phyloP scores from a whole-genome alignment of 2,113 vertebrate genomes.

The Desmodus rotundus region DNA sequence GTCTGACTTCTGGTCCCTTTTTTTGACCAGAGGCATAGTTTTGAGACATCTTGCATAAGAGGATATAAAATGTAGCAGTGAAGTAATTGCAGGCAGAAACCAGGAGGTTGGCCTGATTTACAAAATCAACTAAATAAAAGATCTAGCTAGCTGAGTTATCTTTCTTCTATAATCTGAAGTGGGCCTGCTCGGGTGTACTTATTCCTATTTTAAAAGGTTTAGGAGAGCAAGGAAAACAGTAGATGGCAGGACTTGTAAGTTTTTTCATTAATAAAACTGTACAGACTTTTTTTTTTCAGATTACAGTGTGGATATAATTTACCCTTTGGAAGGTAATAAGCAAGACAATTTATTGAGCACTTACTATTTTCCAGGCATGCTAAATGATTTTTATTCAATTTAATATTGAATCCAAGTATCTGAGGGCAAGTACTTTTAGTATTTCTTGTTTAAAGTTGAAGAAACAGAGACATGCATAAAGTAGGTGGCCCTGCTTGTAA shows the following conservation, averaged over 20 bases:
- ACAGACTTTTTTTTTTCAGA: neutral
- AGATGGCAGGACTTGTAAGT: neutral
- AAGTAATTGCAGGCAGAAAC: constrained; percentile 9
- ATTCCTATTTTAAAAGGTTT: constrained; percentile 11
- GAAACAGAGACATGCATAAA: neutral
- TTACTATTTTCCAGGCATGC: neutral
- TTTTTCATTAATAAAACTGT: constrained; percentile 13
- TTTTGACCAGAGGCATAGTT: neutral
- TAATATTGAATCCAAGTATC: neutral
- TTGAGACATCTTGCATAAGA: neutral
- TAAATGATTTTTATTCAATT: neutral
- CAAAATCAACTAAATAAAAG: constrained; percentile 35
- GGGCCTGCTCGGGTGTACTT: neutral
- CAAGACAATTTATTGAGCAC: neutral
- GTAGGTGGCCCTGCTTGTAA: neutral
- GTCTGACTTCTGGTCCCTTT: neutral
- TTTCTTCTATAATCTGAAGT: neutral
- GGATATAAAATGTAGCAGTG: constrained; percentile 14
- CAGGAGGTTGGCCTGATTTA: neutral
- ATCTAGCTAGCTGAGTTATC: neutral
- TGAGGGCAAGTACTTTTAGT: neutral
- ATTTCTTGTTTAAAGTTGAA: neutral
- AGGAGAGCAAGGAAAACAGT: neutral
- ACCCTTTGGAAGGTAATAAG: neutral
- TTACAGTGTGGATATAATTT: neutral